Percentiles rank a stretch among this genome's conserved stretches.
Evolutionary conservation across 2,113 vertebrate genomes (phyloP).

Genomic region (Lophochroa leadbeateri): DNA sequence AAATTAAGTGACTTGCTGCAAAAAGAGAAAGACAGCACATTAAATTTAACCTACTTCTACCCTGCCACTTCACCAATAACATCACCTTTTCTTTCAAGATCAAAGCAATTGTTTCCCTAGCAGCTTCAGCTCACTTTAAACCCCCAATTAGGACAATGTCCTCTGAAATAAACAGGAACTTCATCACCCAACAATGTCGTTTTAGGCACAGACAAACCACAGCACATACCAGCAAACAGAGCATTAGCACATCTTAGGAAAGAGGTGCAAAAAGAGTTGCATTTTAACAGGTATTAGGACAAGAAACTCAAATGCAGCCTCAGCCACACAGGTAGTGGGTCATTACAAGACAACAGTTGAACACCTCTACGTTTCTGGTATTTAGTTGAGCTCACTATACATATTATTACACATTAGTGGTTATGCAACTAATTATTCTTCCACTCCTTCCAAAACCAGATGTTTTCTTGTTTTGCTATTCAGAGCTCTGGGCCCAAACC

Average conservation of each 20-base stretch:
- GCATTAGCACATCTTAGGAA: not conserved
- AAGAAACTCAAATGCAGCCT: not conserved
- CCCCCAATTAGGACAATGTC: not conserved
- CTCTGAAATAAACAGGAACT: not conserved
- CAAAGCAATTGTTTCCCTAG: not conserved
- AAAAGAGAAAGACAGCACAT: not conserved
- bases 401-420: not conserved
- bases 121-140: not conserved
- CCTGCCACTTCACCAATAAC: not conserved
- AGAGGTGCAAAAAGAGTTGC: not conserved
- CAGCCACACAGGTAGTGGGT: not conserved
- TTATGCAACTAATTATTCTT: not conserved
- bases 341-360: not conserved
- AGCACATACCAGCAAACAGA: not conserved
- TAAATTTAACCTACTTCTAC: slow-evolving; percentile 27
- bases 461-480: slow-evolving; percentile 17
- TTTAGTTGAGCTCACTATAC: not conserved
- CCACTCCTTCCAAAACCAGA: slow-evolving; percentile 23
- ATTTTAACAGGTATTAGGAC: not conserved
- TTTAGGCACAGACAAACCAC: not conserved
- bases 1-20: not conserved
- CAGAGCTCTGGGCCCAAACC: not conserved
- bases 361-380: not conserved
- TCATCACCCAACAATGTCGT: not conserved
- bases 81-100: not conserved